These are phyloP conservation scores for Candidula unifasciata DNA, from an alignment of 2,888 invertebrate species.

Conservation along the genomic window DNA sequence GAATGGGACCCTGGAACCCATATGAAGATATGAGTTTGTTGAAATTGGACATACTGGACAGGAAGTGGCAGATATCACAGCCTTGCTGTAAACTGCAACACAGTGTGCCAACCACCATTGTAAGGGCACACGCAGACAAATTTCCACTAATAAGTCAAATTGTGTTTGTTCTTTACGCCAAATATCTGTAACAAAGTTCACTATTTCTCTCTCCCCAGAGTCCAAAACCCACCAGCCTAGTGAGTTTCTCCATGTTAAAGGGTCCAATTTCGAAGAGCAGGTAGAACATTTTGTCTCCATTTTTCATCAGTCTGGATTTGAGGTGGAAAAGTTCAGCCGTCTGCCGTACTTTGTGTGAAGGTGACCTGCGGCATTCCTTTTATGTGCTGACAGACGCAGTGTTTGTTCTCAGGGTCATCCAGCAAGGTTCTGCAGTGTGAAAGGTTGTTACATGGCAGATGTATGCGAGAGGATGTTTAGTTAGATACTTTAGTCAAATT, in stretches of 20 bases:
- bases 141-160: too few relatives aligned
- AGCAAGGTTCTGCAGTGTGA: neutral
- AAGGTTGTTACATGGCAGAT: neutral
- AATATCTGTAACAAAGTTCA: too few relatives aligned
- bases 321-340: constrained; percentile 89
- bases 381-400: constrained; percentile 94
- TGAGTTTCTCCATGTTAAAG: constrained; percentile 75
- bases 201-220: constrained; percentile 83
- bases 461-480: too few relatives aligned
- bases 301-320: constrained; percentile 85
- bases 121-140: too few relatives aligned
- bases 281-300: constrained; percentile 85
- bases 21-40: too few relatives aligned
- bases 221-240: constrained; percentile 80
- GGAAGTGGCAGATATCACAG: too few relatives aligned
- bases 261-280: constrained; percentile 82
- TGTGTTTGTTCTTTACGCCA: too few relatives aligned
- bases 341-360: constrained; percentile 98
- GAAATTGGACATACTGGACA: too few relatives aligned
- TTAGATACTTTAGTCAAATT: too few relatives aligned
- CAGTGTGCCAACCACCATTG: too few relatives aligned
- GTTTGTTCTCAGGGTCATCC: constrained; percentile 82
- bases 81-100: too few relatives aligned
- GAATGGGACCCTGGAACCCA: too few relatives aligned
- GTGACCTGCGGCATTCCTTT: constrained; percentile 87